phyloP scores from a whole-genome alignment of 2,797 vertebrate genomes.

The Falco rusticolus region DNA sequence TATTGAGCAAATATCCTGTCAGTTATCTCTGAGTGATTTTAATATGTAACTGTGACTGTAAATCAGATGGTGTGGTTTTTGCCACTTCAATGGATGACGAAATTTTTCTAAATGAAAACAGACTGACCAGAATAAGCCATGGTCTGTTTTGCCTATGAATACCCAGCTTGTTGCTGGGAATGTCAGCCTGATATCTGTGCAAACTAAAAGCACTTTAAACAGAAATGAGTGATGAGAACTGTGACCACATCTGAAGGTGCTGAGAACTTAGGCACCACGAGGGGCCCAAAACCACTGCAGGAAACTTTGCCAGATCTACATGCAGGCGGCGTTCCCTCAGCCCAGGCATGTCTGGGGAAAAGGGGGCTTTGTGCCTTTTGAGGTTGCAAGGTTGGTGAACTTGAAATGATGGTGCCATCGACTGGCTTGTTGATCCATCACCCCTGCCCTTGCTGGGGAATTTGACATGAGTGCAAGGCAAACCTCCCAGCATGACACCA shows the following conservation, averaged over 20 bases:
- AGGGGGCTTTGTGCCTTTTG: background rate
- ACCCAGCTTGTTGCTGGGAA: background rate
- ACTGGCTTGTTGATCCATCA: background rate
- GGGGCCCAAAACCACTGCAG: background rate
- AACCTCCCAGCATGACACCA: background rate
- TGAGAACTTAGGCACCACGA: rapidly evolving
- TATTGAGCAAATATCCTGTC: background rate
- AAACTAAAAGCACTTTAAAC: background rate
- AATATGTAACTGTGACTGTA: background rate
- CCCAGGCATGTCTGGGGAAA: too few species aligned
- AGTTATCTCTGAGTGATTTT: background rate
- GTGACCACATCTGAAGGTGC: background rate
- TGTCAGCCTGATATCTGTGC: background rate
- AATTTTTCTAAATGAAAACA: background rate
- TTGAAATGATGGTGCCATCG: background rate
- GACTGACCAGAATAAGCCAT: background rate
- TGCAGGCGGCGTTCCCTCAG: background rate
- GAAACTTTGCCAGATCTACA: background rate
- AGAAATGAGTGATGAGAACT: background rate
- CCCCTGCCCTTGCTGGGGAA: background rate
- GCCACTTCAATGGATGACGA: background rate
- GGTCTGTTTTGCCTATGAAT: background rate
- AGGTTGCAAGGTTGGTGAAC: background rate
- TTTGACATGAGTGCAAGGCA: background rate
- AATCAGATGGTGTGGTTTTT: background rate